Evolutionary conservation across 30 jellyfish, hydroid and myxozoan species (phyloP), one percentile per base, ranked within the genome.

Genomic region (Nemopilema nomurai): DNA sequence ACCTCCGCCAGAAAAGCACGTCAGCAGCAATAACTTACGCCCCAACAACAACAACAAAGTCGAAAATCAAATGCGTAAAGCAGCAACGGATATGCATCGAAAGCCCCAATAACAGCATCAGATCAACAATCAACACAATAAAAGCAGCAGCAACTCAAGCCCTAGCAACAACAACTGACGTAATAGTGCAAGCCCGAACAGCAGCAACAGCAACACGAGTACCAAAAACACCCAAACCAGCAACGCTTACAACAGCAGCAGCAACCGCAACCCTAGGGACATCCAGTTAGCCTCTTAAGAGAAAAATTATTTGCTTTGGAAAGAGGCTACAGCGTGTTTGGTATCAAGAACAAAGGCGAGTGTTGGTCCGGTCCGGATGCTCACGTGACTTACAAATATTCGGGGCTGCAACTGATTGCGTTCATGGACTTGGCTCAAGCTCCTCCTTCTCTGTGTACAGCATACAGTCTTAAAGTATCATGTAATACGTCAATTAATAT

Each of bases 401-500:
- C 23, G 96, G 96, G 20, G 89, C 30, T 20, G 64, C 93, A 26
- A 57, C 57, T 41, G 57, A 41, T 13, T 41, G 57, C 13, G 57
- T 41, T 13, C 57, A 41, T 13, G 57, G 57, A 6, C 57, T 41
- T 3, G 57, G 57, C 57, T 41, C 57, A 41, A 41, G 9, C 6
- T 3, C 6, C 57, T 41, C 57, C 13, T 41, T 41, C 57, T 41
- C 57, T 41, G 57, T 41, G 6, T 41, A 41, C 13, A 41, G 13
- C 6, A 6, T 41, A 41, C 9, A 41, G 13, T 41, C 57, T 6
- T 41, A 41, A 13, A 41, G 9, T 3, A 3, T 3, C 13, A 41
- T 13, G 6, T 41, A 41, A 3, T 41, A 13, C 57, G 57, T n/a
- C n/a, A n/a, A n/a, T n/a, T n/a, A n/a, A n/a, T n/a, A n/a, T n/a